phyloP scores from a whole-genome alignment of 2,888 invertebrate species.

The Dione juno region DNA sequence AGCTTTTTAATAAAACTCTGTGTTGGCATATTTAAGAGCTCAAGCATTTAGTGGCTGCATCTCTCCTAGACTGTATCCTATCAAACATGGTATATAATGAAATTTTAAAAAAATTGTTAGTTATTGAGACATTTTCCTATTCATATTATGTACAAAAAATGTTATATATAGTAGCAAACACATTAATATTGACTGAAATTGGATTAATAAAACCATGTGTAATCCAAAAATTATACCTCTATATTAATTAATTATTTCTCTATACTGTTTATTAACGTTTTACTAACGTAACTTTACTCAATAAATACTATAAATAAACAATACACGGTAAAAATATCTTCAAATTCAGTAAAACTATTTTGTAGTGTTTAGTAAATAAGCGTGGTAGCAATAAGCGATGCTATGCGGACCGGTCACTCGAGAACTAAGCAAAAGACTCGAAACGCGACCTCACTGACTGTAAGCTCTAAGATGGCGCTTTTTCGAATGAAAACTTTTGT shows the following conservation, averaged over 20 bases:
- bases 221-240: neutral
- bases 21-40: constrained; percentile 56
- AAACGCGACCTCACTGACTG: constrained; percentile 60
- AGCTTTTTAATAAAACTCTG: constrained; percentile 51
- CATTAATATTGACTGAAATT: neutral
- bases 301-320: neutral
- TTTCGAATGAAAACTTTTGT: constrained; percentile 71
- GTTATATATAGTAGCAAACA: neutral
- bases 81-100: neutral
- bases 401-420: constrained; percentile 63
- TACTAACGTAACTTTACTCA: neutral
- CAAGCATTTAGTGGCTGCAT: constrained; percentile 40
- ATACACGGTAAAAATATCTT: constrained; percentile 59
- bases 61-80: constrained; percentile 30
- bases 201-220: neutral
- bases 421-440: constrained; percentile 62
- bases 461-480: constrained; percentile 69
- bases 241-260: neutral
- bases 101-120: neutral
- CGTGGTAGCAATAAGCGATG: constrained; percentile 66
- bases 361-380: constrained; percentile 75
- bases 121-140: neutral
- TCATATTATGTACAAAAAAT: neutral
- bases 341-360: constrained; percentile 69
- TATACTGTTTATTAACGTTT: neutral